Evolutionary conservation across 2,797 vertebrate species (phyloP).

Genomic region (Coregonus ussuriensis): DNA sequence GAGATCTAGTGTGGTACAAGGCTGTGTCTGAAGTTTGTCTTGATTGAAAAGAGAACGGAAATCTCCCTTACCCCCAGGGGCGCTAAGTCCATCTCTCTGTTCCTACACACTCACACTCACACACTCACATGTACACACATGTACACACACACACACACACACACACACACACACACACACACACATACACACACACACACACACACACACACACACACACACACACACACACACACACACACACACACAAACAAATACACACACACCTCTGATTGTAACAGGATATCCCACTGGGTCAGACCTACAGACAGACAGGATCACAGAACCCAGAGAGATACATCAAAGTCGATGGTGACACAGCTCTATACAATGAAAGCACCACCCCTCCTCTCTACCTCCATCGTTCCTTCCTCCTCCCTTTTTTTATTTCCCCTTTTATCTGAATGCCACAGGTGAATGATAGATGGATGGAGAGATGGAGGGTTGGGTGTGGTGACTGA

Average conservation of each 20-base stretch:
- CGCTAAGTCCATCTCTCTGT: background rate
- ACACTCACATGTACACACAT: conserved; percentile 9
- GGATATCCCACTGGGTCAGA: too few relatives aligned
- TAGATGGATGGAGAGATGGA: too few relatives aligned
- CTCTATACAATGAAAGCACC: too few relatives aligned
- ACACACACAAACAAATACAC: background rate
- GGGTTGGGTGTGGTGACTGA: too few relatives aligned
- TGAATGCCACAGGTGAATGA: too few relatives aligned
- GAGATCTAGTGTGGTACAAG: background rate
- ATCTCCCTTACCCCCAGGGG: conserved; percentile 10
- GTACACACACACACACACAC: conserved; percentile 8
- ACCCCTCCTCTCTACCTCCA: too few relatives aligned
- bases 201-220: conserved; percentile 4
- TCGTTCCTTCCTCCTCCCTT: too few relatives aligned
- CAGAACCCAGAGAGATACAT: too few relatives aligned
- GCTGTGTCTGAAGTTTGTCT: conserved; percentile 44
- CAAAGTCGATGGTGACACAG: too few relatives aligned
- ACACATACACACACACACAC: background rate
- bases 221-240: conserved; percentile 4
- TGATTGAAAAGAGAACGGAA: conserved; percentile 54
- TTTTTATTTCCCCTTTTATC: too few relatives aligned
- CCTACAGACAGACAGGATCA: too few relatives aligned
- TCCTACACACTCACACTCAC: conserved; percentile 4
- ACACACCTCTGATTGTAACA: too few relatives aligned
- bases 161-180: background rate